These are phyloP conservation scores for Caenorhabditis sulstoni DNA, from an alignment of 2,888 invertebrate species.

Conservation along the genomic window DNA sequence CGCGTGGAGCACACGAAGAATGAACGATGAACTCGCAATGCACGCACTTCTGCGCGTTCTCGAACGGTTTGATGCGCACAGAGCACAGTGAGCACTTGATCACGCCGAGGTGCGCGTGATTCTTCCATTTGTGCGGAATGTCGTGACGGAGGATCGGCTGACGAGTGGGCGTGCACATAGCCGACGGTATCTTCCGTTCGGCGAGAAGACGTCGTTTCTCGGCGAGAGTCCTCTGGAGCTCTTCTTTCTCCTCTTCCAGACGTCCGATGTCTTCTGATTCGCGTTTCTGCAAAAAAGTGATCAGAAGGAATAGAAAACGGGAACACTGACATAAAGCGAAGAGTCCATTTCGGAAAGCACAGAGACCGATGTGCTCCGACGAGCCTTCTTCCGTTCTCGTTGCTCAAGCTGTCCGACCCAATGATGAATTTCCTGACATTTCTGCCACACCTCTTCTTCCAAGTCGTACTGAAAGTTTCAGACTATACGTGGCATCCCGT, in stretches of 20 bases:
- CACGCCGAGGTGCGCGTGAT: slow-evolving; percentile 45
- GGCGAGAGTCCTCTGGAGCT: slow-evolving; percentile 20
- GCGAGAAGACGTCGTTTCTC: slow-evolving; percentile 10
- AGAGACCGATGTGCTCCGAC: slow-evolving; percentile 50
- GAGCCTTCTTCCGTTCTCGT: slow-evolving; percentile 52
- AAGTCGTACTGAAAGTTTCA: too few species aligned
- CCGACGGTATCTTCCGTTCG: background rate
- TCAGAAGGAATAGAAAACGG: background rate
- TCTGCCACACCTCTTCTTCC: too few species aligned
- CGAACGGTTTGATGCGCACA: slow-evolving; percentile 47
- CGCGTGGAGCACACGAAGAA: slow-evolving; percentile 35
- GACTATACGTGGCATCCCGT: too few species aligned
- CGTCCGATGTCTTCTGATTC: slow-evolving; percentile 34
- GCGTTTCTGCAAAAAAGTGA: slow-evolving; percentile 16
- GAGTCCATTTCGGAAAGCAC: slow-evolving; percentile 43
- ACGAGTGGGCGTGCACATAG: background rate
- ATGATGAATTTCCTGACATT: slow-evolving; percentile 17
- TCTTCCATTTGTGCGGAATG: slow-evolving; percentile 64
- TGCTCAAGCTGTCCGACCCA: slow-evolving; percentile 58
- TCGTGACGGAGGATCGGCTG: slow-evolving; percentile 53
- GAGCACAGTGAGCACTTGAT: slow-evolving; percentile 62
- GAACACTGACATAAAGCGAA: slow-evolving; percentile 14
- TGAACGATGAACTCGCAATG: slow-evolving; percentile 59
- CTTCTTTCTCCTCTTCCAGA: slow-evolving; percentile 29
- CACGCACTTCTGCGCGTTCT: slow-evolving; percentile 47